Evolutionary conservation across 2,797 vertebrate genomes (phyloP).

Genomic region (Lindbergichthys nudifrons): DNA sequence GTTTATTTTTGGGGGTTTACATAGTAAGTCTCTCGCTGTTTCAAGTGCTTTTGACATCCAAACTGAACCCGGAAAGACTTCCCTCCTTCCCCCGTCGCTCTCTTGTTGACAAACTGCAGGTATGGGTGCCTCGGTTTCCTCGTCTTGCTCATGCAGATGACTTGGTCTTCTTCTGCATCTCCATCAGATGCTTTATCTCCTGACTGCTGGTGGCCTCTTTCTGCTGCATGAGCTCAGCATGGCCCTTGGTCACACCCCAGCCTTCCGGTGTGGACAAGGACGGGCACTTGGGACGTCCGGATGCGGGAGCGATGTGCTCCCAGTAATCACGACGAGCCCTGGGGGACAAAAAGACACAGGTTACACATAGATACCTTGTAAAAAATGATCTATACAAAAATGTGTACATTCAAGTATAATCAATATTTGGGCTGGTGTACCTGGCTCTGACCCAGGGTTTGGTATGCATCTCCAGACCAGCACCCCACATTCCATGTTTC

Average conservation of each 20-base stretch:
- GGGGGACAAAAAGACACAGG: neutral
- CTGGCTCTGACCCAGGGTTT: constrained; percentile 94
- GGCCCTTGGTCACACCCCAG: constrained; percentile 93
- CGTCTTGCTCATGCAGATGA: constrained; percentile 38
- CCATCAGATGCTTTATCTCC: constrained; percentile 71
- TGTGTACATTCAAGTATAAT: neutral
- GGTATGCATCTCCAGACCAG: constrained; percentile 89
- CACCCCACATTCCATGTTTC: constrained; percentile 87
- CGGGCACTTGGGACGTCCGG: constrained; percentile 88
- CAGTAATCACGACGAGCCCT: constrained; percentile 92
- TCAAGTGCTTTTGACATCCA: constrained; percentile 56
- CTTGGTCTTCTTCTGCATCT: constrained; percentile 72
- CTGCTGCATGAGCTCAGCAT: constrained; percentile 91
- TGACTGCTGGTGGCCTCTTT: constrained; percentile 86
- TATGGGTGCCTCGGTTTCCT: neutral
- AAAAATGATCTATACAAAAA: neutral
- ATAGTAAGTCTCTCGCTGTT: constrained; percentile 23
- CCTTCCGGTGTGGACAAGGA: constrained; percentile 88
- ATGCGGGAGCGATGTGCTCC: constrained; percentile 89
- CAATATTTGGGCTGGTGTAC: constrained; percentile 61
- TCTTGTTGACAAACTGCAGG: neutral
- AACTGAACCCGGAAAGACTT: constrained; percentile 32
- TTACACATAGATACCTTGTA: neutral
- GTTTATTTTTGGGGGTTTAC: constrained; percentile 54
- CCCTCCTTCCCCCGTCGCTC: neutral